Percentiles rank a stretch among this genome's conserved stretches.
Conservation (phyloP, 2,113 vertebrate species). For the Clarias gariepinus region DNA sequence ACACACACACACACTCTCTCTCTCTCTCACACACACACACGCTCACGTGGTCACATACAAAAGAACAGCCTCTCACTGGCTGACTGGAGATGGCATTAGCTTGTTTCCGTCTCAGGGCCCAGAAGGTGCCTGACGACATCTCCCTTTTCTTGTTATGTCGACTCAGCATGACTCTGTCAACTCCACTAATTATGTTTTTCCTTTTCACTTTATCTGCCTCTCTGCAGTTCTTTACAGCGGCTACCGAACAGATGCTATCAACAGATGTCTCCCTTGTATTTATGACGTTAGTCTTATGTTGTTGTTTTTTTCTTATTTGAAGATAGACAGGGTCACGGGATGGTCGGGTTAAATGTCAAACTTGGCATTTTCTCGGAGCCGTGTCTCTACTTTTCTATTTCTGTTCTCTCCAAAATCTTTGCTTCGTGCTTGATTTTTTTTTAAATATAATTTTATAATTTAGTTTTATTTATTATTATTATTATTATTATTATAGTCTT, state of each 20-base stretch:
- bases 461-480: too few species aligned
- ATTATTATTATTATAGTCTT: too few species aligned
- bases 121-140: slow-evolving; percentile 23
- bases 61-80: slow-evolving; percentile 35
- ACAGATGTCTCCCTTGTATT: slow-evolving; percentile 24
- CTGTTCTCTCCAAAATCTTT: slow-evolving; percentile 59
- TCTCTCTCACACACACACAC: slow-evolving; percentile 52
- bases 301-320: not conserved
- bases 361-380: slow-evolving; percentile 18
- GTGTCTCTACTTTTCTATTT: slow-evolving; percentile 38
- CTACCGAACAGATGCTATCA: slow-evolving; percentile 20
- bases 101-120: slow-evolving; percentile 19
- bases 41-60: slow-evolving; percentile 38
- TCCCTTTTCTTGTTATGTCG: slow-evolving; percentile 26
- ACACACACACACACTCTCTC: slow-evolving; percentile 42
- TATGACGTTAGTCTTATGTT: not conserved
- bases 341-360: slow-evolving; percentile 36
- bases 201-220: slow-evolving; percentile 19
- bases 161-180: slow-evolving; percentile 37
- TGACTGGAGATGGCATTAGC: slow-evolving; percentile 22
- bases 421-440: too few species aligned
- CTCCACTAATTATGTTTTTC: slow-evolving; percentile 36
- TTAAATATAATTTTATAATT: too few species aligned
- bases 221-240: slow-evolving; percentile 13
- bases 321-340: slow-evolving; percentile 1